phyloP scores from a whole-genome alignment of 2,797 vertebrate genomes.

The Astyanax mexicanus region DNA sequence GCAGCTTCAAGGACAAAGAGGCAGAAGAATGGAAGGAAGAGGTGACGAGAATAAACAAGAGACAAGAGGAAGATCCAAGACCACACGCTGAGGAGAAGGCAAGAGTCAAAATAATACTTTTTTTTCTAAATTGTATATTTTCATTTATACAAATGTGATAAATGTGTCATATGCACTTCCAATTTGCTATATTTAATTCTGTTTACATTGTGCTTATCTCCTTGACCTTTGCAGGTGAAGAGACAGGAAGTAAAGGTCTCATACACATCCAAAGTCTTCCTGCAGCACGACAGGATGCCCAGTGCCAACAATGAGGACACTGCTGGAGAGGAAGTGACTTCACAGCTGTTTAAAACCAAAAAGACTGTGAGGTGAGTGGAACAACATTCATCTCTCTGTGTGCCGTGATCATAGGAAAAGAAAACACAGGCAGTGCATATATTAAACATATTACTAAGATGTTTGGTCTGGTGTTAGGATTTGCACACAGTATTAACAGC shows the following conservation, averaged over 20 bases:
- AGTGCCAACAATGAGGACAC: constrained; percentile 57
- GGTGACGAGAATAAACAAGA: constrained; percentile 41
- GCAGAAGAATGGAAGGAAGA: constrained; percentile 58
- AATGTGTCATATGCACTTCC: too few relatives aligned
- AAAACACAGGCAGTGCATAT: too few relatives aligned
- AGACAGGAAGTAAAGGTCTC: constrained; percentile 72
- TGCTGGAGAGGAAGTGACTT: constrained; percentile 64
- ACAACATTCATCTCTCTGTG: neutral
- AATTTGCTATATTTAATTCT: too few relatives aligned
- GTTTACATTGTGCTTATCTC: too few relatives aligned
- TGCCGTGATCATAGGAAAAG: too few relatives aligned
- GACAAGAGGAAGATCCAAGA: constrained; percentile 56
- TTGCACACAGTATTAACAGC: too few relatives aligned
- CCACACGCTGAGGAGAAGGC: constrained; percentile 63
- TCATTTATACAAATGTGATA: neutral
- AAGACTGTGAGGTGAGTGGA: constrained; percentile 64
- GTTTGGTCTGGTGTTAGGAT: too few relatives aligned
- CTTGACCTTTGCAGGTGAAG: constrained; percentile 61
- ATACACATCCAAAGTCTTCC: constrained; percentile 76
- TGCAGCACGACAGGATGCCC: constrained; percentile 70
- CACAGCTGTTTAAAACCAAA: constrained; percentile 60
- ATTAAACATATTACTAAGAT: too few relatives aligned
- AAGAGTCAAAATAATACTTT: constrained; percentile 1
- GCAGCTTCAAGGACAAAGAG: constrained; percentile 53
- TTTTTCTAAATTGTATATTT: neutral